Conservation (phyloP, 2,888 invertebrate species). For the Hydrotaea diabolus region DNA sequence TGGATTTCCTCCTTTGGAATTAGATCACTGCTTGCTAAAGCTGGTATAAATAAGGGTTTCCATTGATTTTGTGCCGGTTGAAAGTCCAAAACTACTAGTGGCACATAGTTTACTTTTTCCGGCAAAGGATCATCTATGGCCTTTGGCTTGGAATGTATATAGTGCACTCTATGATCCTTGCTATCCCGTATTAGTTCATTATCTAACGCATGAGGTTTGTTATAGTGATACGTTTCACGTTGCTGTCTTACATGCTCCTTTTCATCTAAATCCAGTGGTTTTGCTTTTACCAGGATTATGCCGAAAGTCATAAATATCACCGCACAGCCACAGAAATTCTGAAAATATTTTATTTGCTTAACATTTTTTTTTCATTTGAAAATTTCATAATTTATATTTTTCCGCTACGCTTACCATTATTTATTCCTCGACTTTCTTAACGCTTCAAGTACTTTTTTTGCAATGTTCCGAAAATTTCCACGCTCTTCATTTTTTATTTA, state of each 20-base stretch:
- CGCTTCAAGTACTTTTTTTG: neutral
- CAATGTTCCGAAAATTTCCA: constrained; percentile 14
- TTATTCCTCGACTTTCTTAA: neutral
- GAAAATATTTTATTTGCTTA: neutral
- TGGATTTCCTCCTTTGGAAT: neutral
- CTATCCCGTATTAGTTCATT: neutral
- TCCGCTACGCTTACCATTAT: constrained; percentile 6
- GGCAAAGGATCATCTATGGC: constrained; percentile 57
- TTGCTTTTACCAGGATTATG: neutral
- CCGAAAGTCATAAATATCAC: constrained; percentile 29
- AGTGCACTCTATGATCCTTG: neutral
- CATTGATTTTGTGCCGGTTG: neutral
- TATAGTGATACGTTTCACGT: neutral
- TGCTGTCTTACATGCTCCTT: neutral
- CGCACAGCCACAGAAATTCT: neutral
- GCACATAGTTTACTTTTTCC: constrained; percentile 31
- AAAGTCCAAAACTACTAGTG: constrained; percentile 30
- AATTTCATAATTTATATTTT: neutral
- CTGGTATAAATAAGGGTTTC: constrained; percentile 32
- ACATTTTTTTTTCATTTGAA: neutral
- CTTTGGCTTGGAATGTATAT: constrained; percentile 41
- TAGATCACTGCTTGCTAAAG: neutral
- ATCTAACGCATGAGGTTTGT: neutral
- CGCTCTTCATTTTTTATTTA: constrained; percentile 18
- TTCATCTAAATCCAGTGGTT: neutral